Conservation (phyloP, 2,113 vertebrate genomes). For the Lophotis ruficrista region DNA sequence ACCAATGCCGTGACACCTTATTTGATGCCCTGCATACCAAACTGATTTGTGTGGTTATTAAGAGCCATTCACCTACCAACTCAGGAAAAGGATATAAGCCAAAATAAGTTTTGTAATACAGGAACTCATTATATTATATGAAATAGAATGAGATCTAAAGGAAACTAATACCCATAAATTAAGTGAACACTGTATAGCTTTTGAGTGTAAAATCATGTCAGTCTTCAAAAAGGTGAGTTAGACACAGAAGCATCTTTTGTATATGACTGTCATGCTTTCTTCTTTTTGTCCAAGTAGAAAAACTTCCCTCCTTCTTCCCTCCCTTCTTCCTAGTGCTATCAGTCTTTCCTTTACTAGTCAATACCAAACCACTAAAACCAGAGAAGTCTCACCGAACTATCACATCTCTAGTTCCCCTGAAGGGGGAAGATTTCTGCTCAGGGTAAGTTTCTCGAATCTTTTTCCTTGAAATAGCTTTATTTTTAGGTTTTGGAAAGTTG, state of each 20-base stretch:
- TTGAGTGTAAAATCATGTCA: neutral
- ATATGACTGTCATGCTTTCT: neutral
- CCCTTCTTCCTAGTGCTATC: neutral
- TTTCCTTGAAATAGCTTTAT: neutral
- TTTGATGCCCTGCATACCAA: neutral
- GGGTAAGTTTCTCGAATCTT: neutral
- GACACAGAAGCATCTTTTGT: neutral
- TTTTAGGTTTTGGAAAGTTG: neutral
- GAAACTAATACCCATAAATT: neutral
- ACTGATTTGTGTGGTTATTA: neutral
- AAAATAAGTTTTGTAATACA: neutral
- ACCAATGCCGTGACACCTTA: neutral
- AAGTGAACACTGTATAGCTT: neutral
- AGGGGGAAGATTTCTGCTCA: neutral
- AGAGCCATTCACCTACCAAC: neutral
- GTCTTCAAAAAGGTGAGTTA: neutral
- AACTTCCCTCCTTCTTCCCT: neutral
- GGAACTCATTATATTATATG: neutral
- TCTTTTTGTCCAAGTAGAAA: neutral
- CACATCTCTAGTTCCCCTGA: neutral
- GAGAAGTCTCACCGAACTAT: neutral
- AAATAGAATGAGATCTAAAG: neutral
- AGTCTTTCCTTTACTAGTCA: neutral
- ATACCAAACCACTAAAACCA: neutral
- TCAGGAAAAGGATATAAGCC: neutral